phyloP scores from a whole-genome alignment of 2,888 invertebrate genomes.

The Pyrrhosoma nymphula region DNA sequence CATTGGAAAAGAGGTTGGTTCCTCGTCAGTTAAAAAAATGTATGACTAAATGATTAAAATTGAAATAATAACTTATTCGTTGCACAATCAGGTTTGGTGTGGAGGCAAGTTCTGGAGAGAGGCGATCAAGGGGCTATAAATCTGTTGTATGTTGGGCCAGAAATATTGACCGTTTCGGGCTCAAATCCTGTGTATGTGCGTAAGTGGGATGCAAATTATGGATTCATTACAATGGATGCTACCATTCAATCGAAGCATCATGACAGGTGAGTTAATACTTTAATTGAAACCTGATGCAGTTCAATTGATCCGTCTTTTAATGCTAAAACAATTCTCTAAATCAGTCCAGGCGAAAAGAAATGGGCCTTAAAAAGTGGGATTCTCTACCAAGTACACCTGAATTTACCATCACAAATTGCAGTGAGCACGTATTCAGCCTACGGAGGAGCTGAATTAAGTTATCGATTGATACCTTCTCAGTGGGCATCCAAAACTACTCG shows the following conservation, averaged over 20 bases:
- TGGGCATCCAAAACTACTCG: constrained; percentile 79
- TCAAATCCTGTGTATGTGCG: constrained; percentile 86
- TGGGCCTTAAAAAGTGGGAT: constrained; percentile 77
- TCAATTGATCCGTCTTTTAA: constrained; percentile 76
- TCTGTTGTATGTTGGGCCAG: constrained; percentile 82
- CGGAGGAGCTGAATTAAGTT: constrained; percentile 81
- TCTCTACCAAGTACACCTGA: constrained; percentile 82
- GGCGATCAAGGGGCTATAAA: constrained; percentile 83
- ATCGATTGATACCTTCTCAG: constrained; percentile 81
- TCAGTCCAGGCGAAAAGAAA: constrained; percentile 76
- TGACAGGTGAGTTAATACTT: not conserved
- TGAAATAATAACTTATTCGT: not conserved
- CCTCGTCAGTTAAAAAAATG: not conserved
- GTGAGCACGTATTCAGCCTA: constrained; percentile 83
- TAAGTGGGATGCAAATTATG: constrained; percentile 89
- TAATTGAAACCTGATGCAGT: constrained; percentile 62
- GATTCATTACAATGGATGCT: constrained; percentile 74
- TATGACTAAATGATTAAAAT: not conserved
- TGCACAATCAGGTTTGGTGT: constrained; percentile 77
- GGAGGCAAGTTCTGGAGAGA: constrained; percentile 90
- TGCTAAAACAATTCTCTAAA: constrained; percentile 75
- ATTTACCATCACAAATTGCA: constrained; percentile 83
- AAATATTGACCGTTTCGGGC: constrained; percentile 88
- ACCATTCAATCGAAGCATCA: not conserved
- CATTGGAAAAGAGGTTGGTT: constrained; percentile 86